Base-by-base conservation (phyloP, 2,113 vertebrate species). In the Panthera uncia region DNA sequence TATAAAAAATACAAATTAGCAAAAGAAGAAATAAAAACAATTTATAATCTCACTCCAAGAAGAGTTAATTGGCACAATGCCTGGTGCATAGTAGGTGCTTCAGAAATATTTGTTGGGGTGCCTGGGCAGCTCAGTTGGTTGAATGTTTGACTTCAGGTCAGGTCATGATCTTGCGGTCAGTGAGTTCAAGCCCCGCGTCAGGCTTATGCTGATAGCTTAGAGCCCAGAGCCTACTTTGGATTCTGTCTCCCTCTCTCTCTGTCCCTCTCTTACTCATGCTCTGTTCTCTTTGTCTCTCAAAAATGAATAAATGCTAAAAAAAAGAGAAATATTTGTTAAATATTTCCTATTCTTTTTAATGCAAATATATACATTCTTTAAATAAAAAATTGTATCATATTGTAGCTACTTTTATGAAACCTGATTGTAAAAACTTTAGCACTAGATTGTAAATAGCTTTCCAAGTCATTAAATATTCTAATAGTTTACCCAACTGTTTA, bases 391-490 rank as follows among this genome's bases (percentile, higher is more conserved):
- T 55, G 7, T 19, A 57, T 74, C 5, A 19, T 29, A 76, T 23
- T 50, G 31, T 29, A 69, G 18, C 45, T 91, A 29, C 33, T 61
- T 92, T 80, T 48, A 71, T 88, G 66, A 83, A 94, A 88, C 3
- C 23, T 88, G 50, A 83, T 45, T 55, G 18, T 79, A 93, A 71
- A 89, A 68, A 18, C 68, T 31, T 95, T 91, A 93, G 33, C 45
- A 73, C 3, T 81, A 38, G 33, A 78, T 97, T 52, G 4, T 71
- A 61, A 93, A 90, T 73, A 87, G 83, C 21, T 96, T 94, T 91
- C 78, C n/a, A 93, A 57, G 63, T 45, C 73, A 74, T 45, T 90
- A 82, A 82, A 90, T 69, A 73, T 91, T 91, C 38, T 81, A 93
- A 86, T 15, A 52, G 25, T 68, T 91, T 41, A 80, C n/a, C 63